Evolutionary conservation across 2,888 invertebrate species (phyloP).

Genomic region (Cabera pusaria): DNA sequence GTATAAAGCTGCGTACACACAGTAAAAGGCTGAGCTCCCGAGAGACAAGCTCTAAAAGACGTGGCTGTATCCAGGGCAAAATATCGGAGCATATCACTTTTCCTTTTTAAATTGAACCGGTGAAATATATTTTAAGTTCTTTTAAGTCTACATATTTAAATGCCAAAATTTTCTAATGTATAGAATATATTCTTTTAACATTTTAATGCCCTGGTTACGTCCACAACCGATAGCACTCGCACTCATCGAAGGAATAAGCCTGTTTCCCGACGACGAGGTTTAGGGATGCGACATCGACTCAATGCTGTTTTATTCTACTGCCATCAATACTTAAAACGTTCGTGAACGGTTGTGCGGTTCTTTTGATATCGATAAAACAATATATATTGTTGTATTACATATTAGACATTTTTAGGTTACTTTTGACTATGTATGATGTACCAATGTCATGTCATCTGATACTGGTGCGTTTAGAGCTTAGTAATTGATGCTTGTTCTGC

Average conservation of each 20-base stretch:
- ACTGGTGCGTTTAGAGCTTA: too few species aligned
- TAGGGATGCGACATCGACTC: constrained; percentile 77
- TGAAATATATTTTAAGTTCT: too few species aligned
- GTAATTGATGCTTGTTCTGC: too few species aligned
- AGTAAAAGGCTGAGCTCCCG: constrained; percentile 77
- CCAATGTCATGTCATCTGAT: too few species aligned
- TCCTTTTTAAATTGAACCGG: too few species aligned
- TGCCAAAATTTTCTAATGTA: too few species aligned
- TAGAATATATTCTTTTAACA: too few species aligned
- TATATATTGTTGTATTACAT: too few species aligned
- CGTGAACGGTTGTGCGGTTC: constrained; percentile 57
- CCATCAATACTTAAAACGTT: constrained; percentile 81
- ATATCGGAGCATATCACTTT: too few species aligned
- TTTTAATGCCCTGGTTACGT: constrained; percentile 5
- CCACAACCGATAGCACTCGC: constrained; percentile 39
- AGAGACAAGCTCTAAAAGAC: constrained; percentile 70
- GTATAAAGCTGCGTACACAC: constrained; percentile 71
- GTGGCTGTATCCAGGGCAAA: constrained; percentile 5
- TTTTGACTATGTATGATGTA: too few species aligned
- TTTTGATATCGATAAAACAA: constrained; percentile 40
- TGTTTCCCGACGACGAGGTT: constrained; percentile 79
- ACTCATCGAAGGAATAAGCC: constrained; percentile 81
- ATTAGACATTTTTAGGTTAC: too few species aligned
- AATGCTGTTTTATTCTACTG: constrained; percentile 79
- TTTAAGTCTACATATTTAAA: too few species aligned